These are phyloP conservation scores for Staurois parvus DNA, from an alignment of 2,797 vertebrate genomes.

Conservation along the genomic window DNA sequence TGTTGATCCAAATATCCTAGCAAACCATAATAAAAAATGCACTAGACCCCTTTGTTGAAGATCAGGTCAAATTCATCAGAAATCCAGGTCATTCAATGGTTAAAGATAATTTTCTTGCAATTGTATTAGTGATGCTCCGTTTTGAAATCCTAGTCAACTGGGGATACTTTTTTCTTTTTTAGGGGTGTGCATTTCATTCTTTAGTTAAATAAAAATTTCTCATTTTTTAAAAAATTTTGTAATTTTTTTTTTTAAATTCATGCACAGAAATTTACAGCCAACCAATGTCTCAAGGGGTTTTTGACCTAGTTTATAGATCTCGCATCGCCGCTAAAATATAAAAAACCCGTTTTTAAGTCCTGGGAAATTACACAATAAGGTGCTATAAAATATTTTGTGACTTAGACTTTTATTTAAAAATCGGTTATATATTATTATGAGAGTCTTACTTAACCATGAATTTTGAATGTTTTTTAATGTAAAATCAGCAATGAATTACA, in stretches of 20 bases:
- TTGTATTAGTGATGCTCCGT: no score
- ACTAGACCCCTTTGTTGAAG: no score
- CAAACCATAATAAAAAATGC: no score
- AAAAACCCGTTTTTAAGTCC: conserved; percentile 66
- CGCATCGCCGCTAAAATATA: conserved; percentile 66
- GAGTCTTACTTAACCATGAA: not conserved
- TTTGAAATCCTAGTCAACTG: no score
- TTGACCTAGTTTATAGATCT: conserved; percentile 76
- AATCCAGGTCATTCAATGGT: no score
- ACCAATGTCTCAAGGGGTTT: conserved; percentile 74
- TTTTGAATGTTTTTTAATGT: not conserved
- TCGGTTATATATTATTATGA: not conserved
- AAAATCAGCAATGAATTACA: no score
- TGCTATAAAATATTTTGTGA: conserved; percentile 60
- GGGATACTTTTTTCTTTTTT: not conserved
- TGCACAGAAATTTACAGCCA: conserved; percentile 76
- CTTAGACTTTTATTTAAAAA: not conserved
- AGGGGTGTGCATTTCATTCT: conserved; percentile 51
- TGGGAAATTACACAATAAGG: conserved; percentile 66
- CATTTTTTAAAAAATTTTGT: conserved; percentile 70
- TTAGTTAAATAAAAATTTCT: conserved; percentile 69
- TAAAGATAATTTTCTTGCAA: no score
- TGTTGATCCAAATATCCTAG: no score
- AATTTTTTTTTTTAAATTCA: conserved; percentile 78
- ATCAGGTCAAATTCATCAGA: no score